Evolutionary conservation across 2,113 vertebrate genomes (phyloP), one percentile per base, ranked within the genome.

Genomic region (Empidonax traillii): DNA sequence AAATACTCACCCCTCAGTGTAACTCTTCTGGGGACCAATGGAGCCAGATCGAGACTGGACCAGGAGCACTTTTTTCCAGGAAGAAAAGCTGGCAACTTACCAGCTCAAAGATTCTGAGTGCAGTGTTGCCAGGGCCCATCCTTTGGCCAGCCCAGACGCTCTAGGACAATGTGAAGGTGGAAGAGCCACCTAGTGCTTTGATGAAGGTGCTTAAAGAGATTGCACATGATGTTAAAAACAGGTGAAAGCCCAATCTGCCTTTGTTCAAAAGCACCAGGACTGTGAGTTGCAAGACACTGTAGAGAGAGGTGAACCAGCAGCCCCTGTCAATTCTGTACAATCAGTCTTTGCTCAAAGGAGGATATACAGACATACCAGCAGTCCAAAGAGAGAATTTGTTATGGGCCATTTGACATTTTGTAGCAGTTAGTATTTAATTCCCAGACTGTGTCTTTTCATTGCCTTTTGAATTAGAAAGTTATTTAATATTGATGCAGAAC

Each of bases 401-500:
- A 53, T 18, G 31, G 79, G 52, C 46, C 6, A 5, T 75, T 12
- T 81, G 47, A 86, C 66, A 90, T 83, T 80, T 80, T 92, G 85
- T 85, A 80, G 87, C 77, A 74, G 56, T 69, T 79, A 77, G 30
- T 63, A 19, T 85, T 94, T 89, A 83, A 91, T 92, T 93, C 63
- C 79, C 68, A 85, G 28, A 14, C 52, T 78, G 37, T 74, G 56
- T 46, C 74, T 95, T 94, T 89, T 96, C 58, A 83, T 63, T 95
- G 92, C 41, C 35, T 96, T 93, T 85, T 87, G 79, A 91, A 93
- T 94, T 63, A 91, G 59, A 51, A 83, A 62, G 75, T 75, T 92
- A 91, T 75, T 96, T 83, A 83, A 85, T 52, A 35, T 47, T 62
- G 74, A 85, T 51, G 62, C 44, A 86, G 49, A 76, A 28, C 8